Evolutionary conservation across 2,113 vertebrate genomes (phyloP).

Genomic region (Xiphophorus maculatus): DNA sequence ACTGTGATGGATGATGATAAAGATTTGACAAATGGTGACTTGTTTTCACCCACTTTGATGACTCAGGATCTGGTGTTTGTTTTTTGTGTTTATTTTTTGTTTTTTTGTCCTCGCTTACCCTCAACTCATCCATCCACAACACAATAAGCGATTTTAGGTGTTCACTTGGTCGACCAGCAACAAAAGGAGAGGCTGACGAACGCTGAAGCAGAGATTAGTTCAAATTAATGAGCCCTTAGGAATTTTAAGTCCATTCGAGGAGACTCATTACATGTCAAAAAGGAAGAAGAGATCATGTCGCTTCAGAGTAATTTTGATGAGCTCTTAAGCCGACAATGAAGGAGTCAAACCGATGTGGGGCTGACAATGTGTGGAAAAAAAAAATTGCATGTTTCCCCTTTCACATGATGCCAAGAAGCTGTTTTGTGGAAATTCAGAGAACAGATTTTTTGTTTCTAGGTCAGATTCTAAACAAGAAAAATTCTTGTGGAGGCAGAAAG

Average conservation of each 20-base stretch:
- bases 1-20: neutral
- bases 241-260: conserved; percentile 60
- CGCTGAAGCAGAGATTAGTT: conserved; percentile 48
- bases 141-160: conserved; percentile 46
- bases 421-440: conserved; percentile 8
- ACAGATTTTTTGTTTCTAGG: conserved; percentile 11
- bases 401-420: conserved; percentile 8
- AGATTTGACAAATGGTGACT: neutral
- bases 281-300: conserved; percentile 22
- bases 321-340: conserved; percentile 29
- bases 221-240: conserved; percentile 60
- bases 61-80: conserved; percentile 33
- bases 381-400: neutral
- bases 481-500: conserved; percentile 24
- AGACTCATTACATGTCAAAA: conserved; percentile 38
- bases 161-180: conserved; percentile 47
- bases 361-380: conserved; percentile 43
- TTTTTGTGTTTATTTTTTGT: neutral
- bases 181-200: conserved; percentile 50
- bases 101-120: conserved; percentile 17
- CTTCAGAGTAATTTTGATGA: conserved; percentile 31
- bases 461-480: conserved; percentile 12
- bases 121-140: conserved; percentile 49
- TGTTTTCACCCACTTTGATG: conserved; percentile 8
- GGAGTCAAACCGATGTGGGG: conserved; percentile 28